A percentile compares a stretch with the other conserved stretches of the same genome.
Evolutionary conservation across 2,113 vertebrate species (phyloP).

Genomic region (Sterrhoptilus dennistouni): DNA sequence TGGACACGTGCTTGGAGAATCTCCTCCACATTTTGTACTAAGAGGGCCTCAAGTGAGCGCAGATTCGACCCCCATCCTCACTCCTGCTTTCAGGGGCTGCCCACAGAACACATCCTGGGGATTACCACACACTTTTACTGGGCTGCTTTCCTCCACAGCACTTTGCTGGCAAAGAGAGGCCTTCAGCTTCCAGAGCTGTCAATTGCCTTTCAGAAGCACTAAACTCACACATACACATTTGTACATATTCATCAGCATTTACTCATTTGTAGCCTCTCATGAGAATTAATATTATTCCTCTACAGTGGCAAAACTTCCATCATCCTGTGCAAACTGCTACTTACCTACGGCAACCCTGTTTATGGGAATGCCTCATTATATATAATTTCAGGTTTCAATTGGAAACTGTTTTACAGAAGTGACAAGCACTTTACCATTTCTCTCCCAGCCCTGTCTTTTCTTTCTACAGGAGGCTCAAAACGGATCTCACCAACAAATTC

Average conservation of each 20-base stretch:
- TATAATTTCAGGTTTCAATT: slow-evolving; percentile 42
- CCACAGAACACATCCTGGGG: rapidly evolving
- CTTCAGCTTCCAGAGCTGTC: slow-evolving; percentile 5
- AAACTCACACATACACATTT: neutral
- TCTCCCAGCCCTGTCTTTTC: neutral
- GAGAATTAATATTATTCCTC: slow-evolving; percentile 42
- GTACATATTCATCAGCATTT: slow-evolving; percentile 21
- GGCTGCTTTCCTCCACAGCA: neutral
- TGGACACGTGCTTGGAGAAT: rapidly evolving
- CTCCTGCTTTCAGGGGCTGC: rapidly evolving
- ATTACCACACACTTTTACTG: neutral
- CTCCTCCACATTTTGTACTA: rapidly evolving
- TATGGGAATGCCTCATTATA: slow-evolving; percentile 20
- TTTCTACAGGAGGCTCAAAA: neutral
- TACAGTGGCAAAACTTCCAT: neutral
- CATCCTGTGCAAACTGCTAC: neutral
- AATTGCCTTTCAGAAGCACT: neutral
- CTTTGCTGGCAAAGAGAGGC: neutral
- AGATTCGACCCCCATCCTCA: neutral
- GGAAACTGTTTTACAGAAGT: slow-evolving; percentile 17
- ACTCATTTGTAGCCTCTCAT: slow-evolving; percentile 18
- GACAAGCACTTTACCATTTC: neutral
- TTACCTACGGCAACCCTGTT: neutral
- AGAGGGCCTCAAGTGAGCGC: rapidly evolving
- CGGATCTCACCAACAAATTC: neutral